A percentile compares a stretch with the other conserved stretches of the same genome.
Conservation (phyloP, 2,888 invertebrate genomes). For the Frankliniella intonsa region DNA sequence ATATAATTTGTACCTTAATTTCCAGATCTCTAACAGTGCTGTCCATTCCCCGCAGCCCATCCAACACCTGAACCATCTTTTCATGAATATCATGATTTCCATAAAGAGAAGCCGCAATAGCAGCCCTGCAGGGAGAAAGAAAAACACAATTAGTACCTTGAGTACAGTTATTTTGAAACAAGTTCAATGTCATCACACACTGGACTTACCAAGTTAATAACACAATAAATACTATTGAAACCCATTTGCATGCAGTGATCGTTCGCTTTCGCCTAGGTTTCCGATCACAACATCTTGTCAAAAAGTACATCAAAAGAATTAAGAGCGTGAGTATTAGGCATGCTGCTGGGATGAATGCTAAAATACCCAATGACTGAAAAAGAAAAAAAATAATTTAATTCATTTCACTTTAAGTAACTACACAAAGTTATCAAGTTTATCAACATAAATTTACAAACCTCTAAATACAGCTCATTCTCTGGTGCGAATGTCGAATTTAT, state of each 20-base stretch:
- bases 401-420: background rate
- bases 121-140: slow-evolving; percentile 53
- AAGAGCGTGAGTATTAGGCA: slow-evolving; percentile 87
- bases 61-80: slow-evolving; percentile 74
- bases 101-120: slow-evolving; percentile 84
- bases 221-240: slow-evolving; percentile 47
- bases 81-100: slow-evolving; percentile 94
- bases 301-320: slow-evolving; percentile 83
- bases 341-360: slow-evolving; percentile 89
- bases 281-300: slow-evolving; percentile 92
- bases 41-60: slow-evolving; percentile 76
- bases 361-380: slow-evolving; percentile 81
- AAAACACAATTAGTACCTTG: background rate
- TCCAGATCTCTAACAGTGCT: slow-evolving; percentile 72
- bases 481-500: slow-evolving; percentile 91
- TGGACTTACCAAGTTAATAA: slow-evolving; percentile 3
- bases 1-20: slow-evolving; percentile 62
- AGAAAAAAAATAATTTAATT: background rate
- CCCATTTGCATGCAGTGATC: slow-evolving; percentile 69
- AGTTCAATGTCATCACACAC: background rate
- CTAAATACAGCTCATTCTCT: slow-evolving; percentile 81
- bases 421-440: background rate
- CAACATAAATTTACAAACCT: slow-evolving; percentile 55
- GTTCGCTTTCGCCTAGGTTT: slow-evolving; percentile 84
- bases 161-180: background rate